A percentile compares a stretch with the other conserved stretches of the same genome.
These are phyloP conservation scores for Holocentrus rufus DNA, from an alignment of 2,797 vertebrate genomes.

Conservation along the genomic window DNA sequence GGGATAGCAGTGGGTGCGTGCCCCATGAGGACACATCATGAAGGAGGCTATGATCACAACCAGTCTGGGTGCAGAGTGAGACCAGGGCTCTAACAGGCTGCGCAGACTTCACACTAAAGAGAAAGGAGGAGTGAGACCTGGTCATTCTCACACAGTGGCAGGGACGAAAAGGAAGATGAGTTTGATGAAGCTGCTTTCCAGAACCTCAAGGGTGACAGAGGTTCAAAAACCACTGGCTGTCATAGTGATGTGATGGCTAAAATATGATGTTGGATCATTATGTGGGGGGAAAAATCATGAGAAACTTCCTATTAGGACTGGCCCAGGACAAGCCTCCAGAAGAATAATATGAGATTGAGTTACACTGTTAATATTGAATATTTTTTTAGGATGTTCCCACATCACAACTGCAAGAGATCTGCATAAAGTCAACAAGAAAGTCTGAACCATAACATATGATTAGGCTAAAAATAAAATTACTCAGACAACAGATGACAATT, in stretches of 20 bases:
- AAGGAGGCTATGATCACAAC: conserved; percentile 53
- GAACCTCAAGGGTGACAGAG: conserved; percentile 40
- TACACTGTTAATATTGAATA: not conserved
- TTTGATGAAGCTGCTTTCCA: conserved; percentile 36
- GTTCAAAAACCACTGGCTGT: conserved; percentile 36
- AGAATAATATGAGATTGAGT: conserved; percentile 23
- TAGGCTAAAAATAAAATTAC: conserved; percentile 11
- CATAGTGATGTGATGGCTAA: conserved; percentile 31
- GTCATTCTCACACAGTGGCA: conserved; percentile 21
- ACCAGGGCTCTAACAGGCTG: conserved; percentile 31
- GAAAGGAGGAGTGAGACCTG: conserved; percentile 21
- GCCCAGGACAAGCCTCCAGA: conserved; percentile 35
- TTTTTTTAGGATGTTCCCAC: not conserved
- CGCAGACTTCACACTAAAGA: conserved; percentile 33
- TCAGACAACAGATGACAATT: conserved; percentile 18
- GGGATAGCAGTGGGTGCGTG: conserved; percentile 39
- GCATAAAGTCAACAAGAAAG: not conserved
- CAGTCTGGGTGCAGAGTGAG: conserved; percentile 39
- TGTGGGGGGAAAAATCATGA: conserved; percentile 50
- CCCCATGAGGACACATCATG: conserved; percentile 53
- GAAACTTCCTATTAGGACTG: conserved; percentile 38
- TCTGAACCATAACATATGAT: conserved; percentile 2
- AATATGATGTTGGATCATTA: conserved; percentile 39
- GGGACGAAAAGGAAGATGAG: conserved; percentile 30
- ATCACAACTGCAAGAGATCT: conserved; percentile 9